These are phyloP conservation scores for Pharmacophagus antenor DNA, from an alignment of 2,888 invertebrate species.

Conservation along the genomic window DNA sequence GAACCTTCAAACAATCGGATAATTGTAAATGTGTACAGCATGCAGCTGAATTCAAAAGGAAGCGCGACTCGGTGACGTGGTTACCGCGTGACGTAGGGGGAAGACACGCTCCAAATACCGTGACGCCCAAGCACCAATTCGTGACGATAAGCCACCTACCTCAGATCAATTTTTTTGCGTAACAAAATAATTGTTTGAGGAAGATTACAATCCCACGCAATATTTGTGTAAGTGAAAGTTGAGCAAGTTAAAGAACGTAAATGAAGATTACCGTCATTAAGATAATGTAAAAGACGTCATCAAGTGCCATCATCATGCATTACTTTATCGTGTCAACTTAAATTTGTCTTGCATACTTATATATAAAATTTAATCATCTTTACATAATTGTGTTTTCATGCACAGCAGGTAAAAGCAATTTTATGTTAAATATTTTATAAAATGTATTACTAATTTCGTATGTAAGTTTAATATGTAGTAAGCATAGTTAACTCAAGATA, in stretches of 20 bases:
- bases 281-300: constrained; percentile 29
- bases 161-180: constrained; percentile 1
- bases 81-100: constrained; percentile 50
- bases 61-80: constrained; percentile 39
- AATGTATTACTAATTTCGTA: no score
- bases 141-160: neutral
- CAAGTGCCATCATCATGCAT: neutral
- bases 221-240: constrained; percentile 23
- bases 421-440: no score
- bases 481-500: no score
- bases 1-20: neutral
- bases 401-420: no score
- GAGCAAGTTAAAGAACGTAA: constrained; percentile 20
- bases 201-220: neutral
- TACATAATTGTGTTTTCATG: no score
- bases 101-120: constrained; percentile 39
- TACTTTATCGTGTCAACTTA: neutral
- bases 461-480: no score
- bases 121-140: constrained; percentile 10
- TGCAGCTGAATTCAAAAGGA: constrained; percentile 32
- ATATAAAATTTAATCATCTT: no score
- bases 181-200: neutral
- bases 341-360: neutral
- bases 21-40: constrained; percentile 11
- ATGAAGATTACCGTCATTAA: constrained; percentile 22